Base-by-base conservation (phyloP, 2,888 invertebrate species). In the Tenthredo scrophulariae region DNA sequence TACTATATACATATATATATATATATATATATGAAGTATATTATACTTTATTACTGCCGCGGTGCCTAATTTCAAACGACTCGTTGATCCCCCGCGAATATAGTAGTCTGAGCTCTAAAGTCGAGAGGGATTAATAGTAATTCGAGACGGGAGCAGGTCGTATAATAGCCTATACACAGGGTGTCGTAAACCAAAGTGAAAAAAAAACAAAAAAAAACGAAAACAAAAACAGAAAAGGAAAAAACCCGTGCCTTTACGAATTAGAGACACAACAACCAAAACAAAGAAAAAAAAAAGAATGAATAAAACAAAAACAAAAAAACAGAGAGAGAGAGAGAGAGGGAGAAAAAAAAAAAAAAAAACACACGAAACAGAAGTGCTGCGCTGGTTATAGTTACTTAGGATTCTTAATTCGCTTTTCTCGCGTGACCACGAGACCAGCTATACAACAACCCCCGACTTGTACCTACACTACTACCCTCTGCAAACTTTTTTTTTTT, bases 91-190 rank as follows among this genome's bases (percentile, higher is more conserved):
- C 22, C 62, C 62, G 62, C 62, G 62, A 26, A 62, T 62, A 26
- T 62, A 74, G 43, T 22, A 43, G 72, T 74, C 72, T 43, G 72
- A 74, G 40, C 72, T 43, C 33, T 54, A 77, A 54, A 77, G 77
- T 54, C 77, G 77, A 43, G 72, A 74, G 72, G 72, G 43, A 74
- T 74, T 74, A 74, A 74, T 74, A 43, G 72, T 74, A 74, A 74
- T 74, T 74, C 43, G 72, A 74, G 72, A 74, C 72, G 29, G 46
- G 26, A 77, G 54, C 54, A 54, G 29, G 46, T 77, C 77, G 50
- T 50, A 33, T 29, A 54, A 77, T 54, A 29, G 18, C 22, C 22
- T 46, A 75, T 50, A 77, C 29, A 26, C 29, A 9, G 77, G 50
- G 46, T 50, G 46, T 50, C 50, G 77, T n/a, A 50, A 77, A 50